Conservation (phyloP, 2,113 vertebrate genomes). For the Syrrhaptes paradoxus region DNA sequence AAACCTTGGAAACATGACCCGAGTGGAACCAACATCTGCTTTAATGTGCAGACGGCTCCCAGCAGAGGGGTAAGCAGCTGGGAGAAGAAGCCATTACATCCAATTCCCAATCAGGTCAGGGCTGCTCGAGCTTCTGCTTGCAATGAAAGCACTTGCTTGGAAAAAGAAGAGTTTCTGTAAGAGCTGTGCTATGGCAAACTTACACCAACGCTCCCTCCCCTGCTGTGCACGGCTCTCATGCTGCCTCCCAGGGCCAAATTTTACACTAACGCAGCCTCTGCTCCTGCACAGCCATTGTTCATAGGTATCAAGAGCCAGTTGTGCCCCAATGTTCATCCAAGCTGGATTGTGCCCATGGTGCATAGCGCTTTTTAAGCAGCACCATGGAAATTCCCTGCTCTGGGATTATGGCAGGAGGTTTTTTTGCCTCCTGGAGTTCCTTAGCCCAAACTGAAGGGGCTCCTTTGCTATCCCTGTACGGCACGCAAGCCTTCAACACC, state of each 20-base stretch:
- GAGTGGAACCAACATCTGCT: conserved; percentile 25
- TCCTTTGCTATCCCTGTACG: neutral
- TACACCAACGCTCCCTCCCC: neutral
- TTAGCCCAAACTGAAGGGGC: neutral
- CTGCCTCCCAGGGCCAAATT: neutral
- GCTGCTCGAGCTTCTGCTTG: neutral
- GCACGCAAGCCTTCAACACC: neutral
- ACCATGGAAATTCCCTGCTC: neutral
- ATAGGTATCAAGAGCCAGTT: neutral
- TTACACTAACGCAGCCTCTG: neutral
- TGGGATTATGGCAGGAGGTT: neutral
- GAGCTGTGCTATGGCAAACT: neutral
- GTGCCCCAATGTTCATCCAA: neutral
- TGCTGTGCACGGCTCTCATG: neutral
- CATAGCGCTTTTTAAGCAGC: accelerated
- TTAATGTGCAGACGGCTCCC: conserved; percentile 12
- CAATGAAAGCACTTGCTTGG: neutral
- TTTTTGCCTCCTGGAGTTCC: neutral
- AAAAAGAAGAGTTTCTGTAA: neutral
- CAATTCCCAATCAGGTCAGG: conserved; percentile 2
- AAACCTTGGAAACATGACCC: conserved; percentile 33
- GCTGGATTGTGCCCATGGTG: neutral
- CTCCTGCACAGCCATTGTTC: accelerated
- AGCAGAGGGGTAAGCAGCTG: conserved; percentile 8
- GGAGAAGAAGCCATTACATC: neutral